Conservation (phyloP, 2,888 invertebrate species). For the Neoitamus cyanurus region DNA sequence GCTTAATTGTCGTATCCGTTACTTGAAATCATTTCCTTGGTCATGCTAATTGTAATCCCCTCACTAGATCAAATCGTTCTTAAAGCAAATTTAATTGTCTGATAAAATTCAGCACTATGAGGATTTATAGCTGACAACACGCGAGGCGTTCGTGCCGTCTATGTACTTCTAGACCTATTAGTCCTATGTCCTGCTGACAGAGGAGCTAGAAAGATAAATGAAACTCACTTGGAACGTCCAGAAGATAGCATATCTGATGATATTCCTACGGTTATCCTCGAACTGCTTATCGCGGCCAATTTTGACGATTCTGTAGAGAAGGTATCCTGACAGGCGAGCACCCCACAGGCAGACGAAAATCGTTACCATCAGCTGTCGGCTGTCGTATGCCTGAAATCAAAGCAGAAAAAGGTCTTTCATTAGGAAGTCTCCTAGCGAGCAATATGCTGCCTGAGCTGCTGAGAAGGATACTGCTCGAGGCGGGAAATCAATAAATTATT, state of each 20-base stretch:
- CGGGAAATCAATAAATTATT: conserved; percentile 28
- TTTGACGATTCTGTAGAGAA: conserved; percentile 86
- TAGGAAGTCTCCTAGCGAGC: conserved; percentile 10
- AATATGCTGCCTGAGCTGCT: not conserved
- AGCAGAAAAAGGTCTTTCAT: conserved; percentile 43
- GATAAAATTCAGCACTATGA: not conserved
- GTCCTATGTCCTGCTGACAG: not conserved
- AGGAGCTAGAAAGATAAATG: not conserved
- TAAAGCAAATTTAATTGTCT: conserved; percentile 16
- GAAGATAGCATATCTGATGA: conserved; percentile 89
- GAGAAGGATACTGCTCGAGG: not conserved
- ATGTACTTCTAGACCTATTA: not conserved
- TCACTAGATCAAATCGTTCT: conserved; percentile 1
- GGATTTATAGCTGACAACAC: not conserved
- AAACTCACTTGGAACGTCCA: conserved; percentile 86
- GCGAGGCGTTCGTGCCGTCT: not conserved
- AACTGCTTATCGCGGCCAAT: conserved; percentile 92
- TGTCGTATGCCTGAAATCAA: conserved; percentile 78
- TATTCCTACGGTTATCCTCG: conserved; percentile 87
- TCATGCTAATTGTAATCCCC: not conserved
- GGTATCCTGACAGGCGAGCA: conserved; percentile 83
- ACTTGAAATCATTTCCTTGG: not conserved
- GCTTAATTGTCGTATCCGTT: not conserved
- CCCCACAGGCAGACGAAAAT: conserved; percentile 91
- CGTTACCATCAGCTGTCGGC: conserved; percentile 91